A percentile compares a stretch with the other conserved stretches of the same genome.
Conservation (phyloP, 2,888 invertebrate genomes). For the Polietes domitor region DNA sequence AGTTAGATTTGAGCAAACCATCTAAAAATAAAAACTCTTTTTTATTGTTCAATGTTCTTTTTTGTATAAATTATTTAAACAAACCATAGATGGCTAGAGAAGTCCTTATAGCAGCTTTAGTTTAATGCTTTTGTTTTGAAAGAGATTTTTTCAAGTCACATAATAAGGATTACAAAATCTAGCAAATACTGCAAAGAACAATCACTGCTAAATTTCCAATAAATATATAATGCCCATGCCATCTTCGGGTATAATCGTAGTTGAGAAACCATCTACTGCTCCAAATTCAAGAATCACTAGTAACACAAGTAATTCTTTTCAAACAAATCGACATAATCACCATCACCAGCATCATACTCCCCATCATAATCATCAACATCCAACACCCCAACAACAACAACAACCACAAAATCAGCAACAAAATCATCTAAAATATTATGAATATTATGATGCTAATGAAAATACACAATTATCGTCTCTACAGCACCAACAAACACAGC, state of each 20-base stretch:
- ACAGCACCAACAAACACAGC: slow-evolving; percentile 65
- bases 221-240: slow-evolving; percentile 73
- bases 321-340: slow-evolving; percentile 54
- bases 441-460: slow-evolving; percentile 72
- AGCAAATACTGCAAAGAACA: background rate
- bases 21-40: too few species aligned
- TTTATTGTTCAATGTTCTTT: too few species aligned
- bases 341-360: slow-evolving; percentile 65
- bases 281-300: slow-evolving; percentile 51
- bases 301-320: slow-evolving; percentile 50
- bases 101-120: too few species aligned
- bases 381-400: slow-evolving; percentile 68
- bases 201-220: slow-evolving; percentile 10
- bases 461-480: slow-evolving; percentile 66
- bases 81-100: too few species aligned
- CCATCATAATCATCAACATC: slow-evolving; percentile 57
- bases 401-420: slow-evolving; percentile 63
- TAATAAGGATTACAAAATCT: too few species aligned
- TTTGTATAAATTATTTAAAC: too few species aligned
- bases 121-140: too few species aligned
- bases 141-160: too few species aligned
- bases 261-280: slow-evolving; percentile 72
- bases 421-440: slow-evolving; percentile 69
- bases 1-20: too few species aligned
- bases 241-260: slow-evolving; percentile 77